Base-by-base conservation (phyloP, 2,113 vertebrate genomes). In the Tragelaphus buxtoni region DNA sequence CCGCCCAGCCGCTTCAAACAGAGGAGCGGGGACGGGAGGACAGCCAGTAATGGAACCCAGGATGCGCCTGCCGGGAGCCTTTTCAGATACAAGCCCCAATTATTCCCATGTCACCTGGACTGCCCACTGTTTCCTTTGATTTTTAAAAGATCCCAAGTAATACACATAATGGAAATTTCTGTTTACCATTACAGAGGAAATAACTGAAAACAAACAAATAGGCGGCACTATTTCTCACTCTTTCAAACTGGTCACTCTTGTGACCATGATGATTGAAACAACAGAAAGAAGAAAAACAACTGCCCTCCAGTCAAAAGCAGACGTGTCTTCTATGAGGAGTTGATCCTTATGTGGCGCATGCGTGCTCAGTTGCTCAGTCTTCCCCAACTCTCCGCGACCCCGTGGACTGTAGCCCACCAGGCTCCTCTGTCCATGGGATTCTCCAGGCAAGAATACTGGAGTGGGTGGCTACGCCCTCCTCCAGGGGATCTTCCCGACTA, bases 1-100 rank as follows among this genome's bases (percentile, higher is more conserved):
- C 51, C 9, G 85, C 97, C 94, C 88, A 95, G 93, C 76, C 83
- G 90, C 96, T 95, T 97, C 96, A 96, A 96, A 97, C 93, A 26
- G 87, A 55, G 81, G 80, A 53, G 47, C 3, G 0, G 65, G 88
- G 72, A 22, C 8, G 7, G 69, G 60, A 51, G 60, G 45, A 39
- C 55, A 0, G 4, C 35, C 1, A 45, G 83, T 28, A 60, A 81
- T 2, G 63, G 79, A 77, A 22, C 81, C 42, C 94, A 93, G 96
- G 86, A 89, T n/a, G 20, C 4, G 47, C 83, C 96, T 30, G 90
- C 95, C 30, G 1, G 24, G 13, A 85, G 56, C 35, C 61, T 60
- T 47, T 89, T 39, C 83, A 28, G 94, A 93, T 26, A 94, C 65
- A 92, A 83, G 79, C 55, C 76, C 61, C 6, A 8, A 91, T 82